Conservation (phyloP, 2,113 vertebrate species). For the Cynopterus brachyotis region DNA sequence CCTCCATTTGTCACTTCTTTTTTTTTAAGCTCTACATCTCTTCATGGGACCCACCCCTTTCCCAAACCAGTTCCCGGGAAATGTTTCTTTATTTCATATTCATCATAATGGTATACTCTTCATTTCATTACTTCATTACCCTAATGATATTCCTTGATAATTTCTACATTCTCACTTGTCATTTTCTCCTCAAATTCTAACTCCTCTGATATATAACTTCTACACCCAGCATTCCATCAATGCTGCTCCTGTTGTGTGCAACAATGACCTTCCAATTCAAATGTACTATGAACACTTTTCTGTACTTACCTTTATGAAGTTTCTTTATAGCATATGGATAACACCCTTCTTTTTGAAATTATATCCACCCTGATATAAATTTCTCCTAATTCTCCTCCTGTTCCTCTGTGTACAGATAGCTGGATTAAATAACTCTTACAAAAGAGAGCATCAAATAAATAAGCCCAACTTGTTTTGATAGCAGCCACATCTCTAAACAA, state of each 20-base stretch:
- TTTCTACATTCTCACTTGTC: background rate
- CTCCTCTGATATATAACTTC: background rate
- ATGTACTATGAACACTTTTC: background rate
- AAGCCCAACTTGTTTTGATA: background rate
- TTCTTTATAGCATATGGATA: background rate
- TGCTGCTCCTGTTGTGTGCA: background rate
- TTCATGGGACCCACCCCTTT: background rate
- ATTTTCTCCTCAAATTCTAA: background rate
- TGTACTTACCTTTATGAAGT: background rate
- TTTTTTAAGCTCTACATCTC: background rate
- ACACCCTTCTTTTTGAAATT: background rate
- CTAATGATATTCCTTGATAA: background rate
- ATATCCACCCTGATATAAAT: background rate
- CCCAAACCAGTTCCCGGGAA: background rate
- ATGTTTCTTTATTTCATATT: background rate
- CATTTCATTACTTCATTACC: background rate
- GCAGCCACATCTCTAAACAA: background rate
- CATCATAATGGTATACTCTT: background rate
- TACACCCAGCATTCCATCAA: background rate
- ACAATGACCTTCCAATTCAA: background rate
- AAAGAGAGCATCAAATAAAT: constrained; percentile 23
- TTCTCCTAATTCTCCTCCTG: background rate
- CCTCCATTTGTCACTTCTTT: background rate
- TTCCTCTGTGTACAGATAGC: background rate
- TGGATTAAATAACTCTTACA: background rate